Conservation (phyloP, 1,140 invertebrate genomes). For the Prorops nasuta region DNA sequence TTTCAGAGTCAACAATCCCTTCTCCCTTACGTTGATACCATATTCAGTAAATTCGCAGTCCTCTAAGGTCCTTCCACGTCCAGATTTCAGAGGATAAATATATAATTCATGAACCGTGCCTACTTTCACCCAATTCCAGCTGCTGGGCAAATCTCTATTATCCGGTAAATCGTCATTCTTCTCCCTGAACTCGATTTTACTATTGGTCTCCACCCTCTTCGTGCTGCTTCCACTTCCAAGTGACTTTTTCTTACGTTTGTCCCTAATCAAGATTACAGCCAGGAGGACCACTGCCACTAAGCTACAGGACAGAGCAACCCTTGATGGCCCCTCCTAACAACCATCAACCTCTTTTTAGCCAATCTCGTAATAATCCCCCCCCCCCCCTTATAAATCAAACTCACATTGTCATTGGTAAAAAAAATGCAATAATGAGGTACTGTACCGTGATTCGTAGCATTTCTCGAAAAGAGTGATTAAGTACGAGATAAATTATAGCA, state of each 20-base stretch:
- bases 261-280: not conserved
- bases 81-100: constrained; percentile 48
- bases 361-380: too few relatives aligned
- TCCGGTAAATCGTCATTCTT: not conserved
- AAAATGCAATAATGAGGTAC: too few relatives aligned
- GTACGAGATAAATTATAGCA: too few relatives aligned
- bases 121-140: constrained; percentile 38
- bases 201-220: not conserved
- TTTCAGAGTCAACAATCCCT: constrained; percentile 24
- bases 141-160: constrained; percentile 22
- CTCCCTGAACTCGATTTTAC: not conserved
- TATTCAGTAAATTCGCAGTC: constrained; percentile 39
- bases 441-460: too few relatives aligned
- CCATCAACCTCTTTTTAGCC: too few relatives aligned
- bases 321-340: constrained; percentile 6
- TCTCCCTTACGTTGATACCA: constrained; percentile 31
- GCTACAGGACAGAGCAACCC: constrained; percentile 8
- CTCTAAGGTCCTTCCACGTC: constrained; percentile 30
- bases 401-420: too few relatives aligned
- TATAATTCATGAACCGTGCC: constrained; percentile 40
- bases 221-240: not conserved
- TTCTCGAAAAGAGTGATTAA: too few relatives aligned
- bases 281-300: not conserved
- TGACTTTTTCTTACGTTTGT: not conserved
- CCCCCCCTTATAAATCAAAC: too few relatives aligned